phyloP scores from a whole-genome alignment of 2,797 vertebrate genomes.

The Myripristis murdjan region DNA sequence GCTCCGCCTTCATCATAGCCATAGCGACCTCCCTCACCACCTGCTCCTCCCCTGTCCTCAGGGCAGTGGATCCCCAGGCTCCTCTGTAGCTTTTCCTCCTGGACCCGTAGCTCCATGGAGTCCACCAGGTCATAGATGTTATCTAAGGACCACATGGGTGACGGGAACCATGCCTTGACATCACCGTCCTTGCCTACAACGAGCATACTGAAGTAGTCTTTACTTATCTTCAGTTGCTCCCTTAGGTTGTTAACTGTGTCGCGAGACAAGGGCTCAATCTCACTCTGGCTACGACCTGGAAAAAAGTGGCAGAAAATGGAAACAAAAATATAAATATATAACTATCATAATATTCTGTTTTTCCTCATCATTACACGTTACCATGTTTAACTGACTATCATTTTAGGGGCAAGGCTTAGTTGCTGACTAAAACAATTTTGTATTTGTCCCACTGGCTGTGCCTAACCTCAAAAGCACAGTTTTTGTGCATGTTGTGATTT shows the following conservation, averaged over 20 bases:
- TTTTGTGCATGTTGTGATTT: too few species aligned
- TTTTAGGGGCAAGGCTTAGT: too few species aligned
- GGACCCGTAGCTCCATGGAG: slow-evolving; percentile 83
- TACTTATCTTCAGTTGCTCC: slow-evolving; percentile 85
- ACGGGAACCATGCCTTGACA: slow-evolving; percentile 86
- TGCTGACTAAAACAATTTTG: too few species aligned
- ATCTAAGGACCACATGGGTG: slow-evolving; percentile 86
- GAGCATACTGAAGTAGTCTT: slow-evolving; percentile 87
- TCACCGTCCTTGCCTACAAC: slow-evolving; percentile 86
- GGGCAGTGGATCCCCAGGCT: slow-evolving; percentile 84
- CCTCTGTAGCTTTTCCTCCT: slow-evolving; percentile 84
- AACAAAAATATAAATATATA: neutral
- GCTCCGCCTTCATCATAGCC: slow-evolving; percentile 64
- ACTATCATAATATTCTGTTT: too few species aligned
- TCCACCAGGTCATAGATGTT: slow-evolving; percentile 87
- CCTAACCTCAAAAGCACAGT: too few species aligned
- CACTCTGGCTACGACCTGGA: slow-evolving; percentile 84
- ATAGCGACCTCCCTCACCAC: slow-evolving; percentile 36
- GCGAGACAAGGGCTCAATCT: slow-evolving; percentile 76
- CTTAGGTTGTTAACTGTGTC: slow-evolving; percentile 80
- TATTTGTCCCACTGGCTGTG: too few species aligned
- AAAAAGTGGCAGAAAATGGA: neutral
- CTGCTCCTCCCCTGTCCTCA: slow-evolving; percentile 69
- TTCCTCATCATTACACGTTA: too few species aligned
- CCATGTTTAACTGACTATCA: too few species aligned